Evolutionary conservation across 2,113 vertebrate genomes (phyloP).

Genomic region (Circaetus cinerascens): DNA sequence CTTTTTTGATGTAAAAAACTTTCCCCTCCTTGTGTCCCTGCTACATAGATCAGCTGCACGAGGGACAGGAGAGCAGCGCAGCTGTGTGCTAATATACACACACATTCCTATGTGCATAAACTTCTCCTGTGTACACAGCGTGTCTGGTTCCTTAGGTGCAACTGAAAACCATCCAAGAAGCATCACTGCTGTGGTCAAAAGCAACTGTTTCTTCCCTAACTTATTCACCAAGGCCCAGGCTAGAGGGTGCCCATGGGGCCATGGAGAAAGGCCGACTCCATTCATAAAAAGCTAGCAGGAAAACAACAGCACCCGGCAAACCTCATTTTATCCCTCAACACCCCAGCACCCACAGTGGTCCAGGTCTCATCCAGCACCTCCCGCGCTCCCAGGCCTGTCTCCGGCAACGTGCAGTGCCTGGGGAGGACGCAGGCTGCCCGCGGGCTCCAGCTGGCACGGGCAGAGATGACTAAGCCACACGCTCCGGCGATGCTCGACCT

Average conservation of each 20-base stretch:
- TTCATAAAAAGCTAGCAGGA: not conserved
- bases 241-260: not conserved
- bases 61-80: not conserved
- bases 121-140: not conserved
- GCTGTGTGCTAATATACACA: not conserved
- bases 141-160: not conserved
- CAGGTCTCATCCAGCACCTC: not conserved
- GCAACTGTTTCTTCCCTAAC: not conserved
- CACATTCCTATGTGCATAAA: not conserved
- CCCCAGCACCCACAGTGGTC: not conserved
- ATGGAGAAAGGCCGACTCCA: rapidly evolving
- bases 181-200: not conserved
- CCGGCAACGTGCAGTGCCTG: not conserved
- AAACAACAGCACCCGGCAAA: not conserved
- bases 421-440: not conserved
- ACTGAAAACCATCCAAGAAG: not conserved
- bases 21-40: not conserved
- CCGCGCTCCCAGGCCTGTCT: rapidly evolving
- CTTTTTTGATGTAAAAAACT: not conserved
- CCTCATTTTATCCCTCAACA: not conserved
- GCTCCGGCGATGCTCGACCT: not conserved
- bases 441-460: rapidly evolving
- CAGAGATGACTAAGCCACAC: not conserved
- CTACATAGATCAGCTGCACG: not conserved
- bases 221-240: not conserved